These are phyloP conservation scores for Paracanthobrama guichenoti DNA, from an alignment of 2,113 vertebrate genomes.

Conservation along the genomic window DNA sequence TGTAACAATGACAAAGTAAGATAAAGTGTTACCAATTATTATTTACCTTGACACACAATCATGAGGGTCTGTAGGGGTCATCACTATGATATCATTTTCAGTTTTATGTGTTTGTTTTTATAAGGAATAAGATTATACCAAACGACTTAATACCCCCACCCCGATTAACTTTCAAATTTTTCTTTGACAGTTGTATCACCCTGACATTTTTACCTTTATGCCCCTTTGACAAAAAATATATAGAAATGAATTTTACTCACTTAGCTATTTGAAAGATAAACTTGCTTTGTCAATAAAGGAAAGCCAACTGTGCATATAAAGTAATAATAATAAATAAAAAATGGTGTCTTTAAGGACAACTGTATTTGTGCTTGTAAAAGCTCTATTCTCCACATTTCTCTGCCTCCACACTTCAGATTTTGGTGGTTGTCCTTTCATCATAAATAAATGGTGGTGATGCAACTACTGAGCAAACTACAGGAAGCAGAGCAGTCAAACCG, in stretches of 20 bases:
- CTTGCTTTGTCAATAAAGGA: not conserved
- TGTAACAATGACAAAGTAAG: not conserved
- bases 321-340: not conserved
- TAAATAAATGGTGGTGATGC: slow-evolving; percentile 23
- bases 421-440: slow-evolving; percentile 1
- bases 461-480: slow-evolving; percentile 27
- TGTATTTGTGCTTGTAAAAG: not conserved
- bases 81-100: not conserved
- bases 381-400: slow-evolving; percentile 6
- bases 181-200: not conserved
- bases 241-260: not conserved
- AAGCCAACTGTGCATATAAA: not conserved
- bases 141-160: too few relatives aligned
- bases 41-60: not conserved
- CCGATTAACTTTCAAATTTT: not conserved
- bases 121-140: too few relatives aligned
- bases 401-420: not conserved
- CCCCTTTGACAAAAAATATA: not conserved
- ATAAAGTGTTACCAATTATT: not conserved
- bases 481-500: not conserved
- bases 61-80: not conserved
- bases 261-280: not conserved
- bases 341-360: not conserved
- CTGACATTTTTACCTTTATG: not conserved
- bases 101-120: not conserved